Percentiles rank a stretch among this genome's conserved stretches.
Evolutionary conservation across 2,113 vertebrate genomes (phyloP).

Genomic region (Eonycteris spelaea): DNA sequence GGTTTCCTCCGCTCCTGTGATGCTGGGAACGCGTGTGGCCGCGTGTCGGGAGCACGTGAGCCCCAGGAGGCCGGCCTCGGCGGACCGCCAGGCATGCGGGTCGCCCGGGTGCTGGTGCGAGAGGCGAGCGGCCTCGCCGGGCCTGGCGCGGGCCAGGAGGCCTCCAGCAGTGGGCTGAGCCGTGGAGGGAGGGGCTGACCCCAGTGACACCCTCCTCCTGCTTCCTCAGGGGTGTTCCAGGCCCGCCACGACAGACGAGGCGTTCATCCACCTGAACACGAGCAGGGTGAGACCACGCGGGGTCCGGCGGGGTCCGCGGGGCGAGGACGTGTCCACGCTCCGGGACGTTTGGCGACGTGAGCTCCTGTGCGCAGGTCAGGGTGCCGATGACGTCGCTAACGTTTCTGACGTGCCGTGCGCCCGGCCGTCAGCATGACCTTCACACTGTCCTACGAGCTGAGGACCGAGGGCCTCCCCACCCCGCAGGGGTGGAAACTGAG

Average conservation of each 20-base stretch:
- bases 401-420: background rate
- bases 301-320: background rate
- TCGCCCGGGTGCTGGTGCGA: background rate
- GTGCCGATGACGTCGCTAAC: background rate
- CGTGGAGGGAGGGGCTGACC: background rate
- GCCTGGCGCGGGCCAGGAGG: background rate
- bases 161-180: background rate
- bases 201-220: conserved; percentile 15
- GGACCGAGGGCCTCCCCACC: background rate
- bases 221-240: conserved; percentile 82
- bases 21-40: background rate
- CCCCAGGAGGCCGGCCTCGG: accelerated
- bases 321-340: accelerated
- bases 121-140: background rate
- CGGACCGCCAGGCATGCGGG: accelerated
- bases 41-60: background rate
- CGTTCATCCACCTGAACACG: conserved; percentile 81
- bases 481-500: background rate
- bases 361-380: too few relatives aligned
- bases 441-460: background rate
- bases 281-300: conserved; percentile 76
- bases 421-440: background rate
- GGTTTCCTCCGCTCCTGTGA: background rate
- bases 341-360: accelerated
- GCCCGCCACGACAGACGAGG: conserved; percentile 70